phyloP scores from a whole-genome alignment of 2,797 vertebrate species.

The Geotria australis region DNA sequence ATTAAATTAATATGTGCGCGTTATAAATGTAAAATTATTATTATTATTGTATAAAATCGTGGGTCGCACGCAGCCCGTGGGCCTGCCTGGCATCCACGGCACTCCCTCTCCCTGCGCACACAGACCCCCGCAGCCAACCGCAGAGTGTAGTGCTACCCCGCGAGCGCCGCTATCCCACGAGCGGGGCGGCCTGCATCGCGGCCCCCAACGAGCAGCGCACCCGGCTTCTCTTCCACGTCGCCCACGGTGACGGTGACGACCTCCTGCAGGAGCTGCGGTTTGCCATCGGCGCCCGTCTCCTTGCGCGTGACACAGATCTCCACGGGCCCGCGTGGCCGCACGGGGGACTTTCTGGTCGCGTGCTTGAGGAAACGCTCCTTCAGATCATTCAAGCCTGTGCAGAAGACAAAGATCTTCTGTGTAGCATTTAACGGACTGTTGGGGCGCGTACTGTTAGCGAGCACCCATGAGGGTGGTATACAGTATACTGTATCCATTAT shows the following conservation, averaged over 20 bases:
- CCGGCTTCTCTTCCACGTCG: slow-evolving; percentile 20
- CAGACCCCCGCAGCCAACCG: not conserved
- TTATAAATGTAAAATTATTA: too few species aligned
- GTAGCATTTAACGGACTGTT: too few species aligned
- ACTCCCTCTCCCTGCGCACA: not conserved
- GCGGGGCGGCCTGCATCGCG: too few species aligned
- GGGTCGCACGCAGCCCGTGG: too few species aligned
- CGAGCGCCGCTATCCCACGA: too few species aligned
- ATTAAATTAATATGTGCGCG: too few species aligned
- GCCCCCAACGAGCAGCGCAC: slow-evolving; percentile 10
- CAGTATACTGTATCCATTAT: too few species aligned
- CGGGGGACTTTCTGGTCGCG: slow-evolving; percentile 9
- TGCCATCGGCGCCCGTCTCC: slow-evolving; percentile 24
- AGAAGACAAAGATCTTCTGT: not conserved
- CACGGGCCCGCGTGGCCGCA: slow-evolving; percentile 17
- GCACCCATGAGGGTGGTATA: too few species aligned
- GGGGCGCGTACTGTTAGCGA: too few species aligned
- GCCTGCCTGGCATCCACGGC: too few species aligned
- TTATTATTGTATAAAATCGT: too few species aligned
- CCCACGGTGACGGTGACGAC: slow-evolving; percentile 30
- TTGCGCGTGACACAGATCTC: slow-evolving; percentile 44
- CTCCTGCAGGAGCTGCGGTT: slow-evolving; percentile 31
- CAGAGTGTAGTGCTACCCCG: too few species aligned
- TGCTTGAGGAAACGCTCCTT: slow-evolving; percentile 69
- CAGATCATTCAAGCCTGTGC: slow-evolving; percentile 42